Base-by-base conservation (phyloP, 2,797 vertebrate genomes). In the Tarsius wallacei region DNA sequence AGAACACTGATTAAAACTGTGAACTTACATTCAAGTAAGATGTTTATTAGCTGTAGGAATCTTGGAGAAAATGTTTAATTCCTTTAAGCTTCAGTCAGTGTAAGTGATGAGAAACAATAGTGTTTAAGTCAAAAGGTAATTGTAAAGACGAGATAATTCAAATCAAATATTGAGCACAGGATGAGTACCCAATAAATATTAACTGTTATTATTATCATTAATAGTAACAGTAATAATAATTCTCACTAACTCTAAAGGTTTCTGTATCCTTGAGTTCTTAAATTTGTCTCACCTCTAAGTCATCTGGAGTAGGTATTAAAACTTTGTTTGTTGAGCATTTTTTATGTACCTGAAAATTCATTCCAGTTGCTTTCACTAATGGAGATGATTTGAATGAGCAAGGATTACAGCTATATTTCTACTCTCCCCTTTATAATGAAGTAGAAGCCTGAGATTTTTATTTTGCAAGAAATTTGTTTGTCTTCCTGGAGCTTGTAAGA, bases 191-290 rank as follows among this genome's bases (percentile, higher is more conserved):
- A 57, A 31, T 87, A 76, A 93, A 74, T 55, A 33, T 84, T 91
- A 88, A 55, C 59, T 70, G 66, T 21, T 81, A 64, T 80, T 93
- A 55, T 78, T 91, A 9, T 83, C 42, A 42, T 42, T 42, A 42
- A 42, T 42, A 42, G 42, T 33, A 90, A 86, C 49, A 83, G 3
- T 73, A 85, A 47, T 55, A 66, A 57, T 90, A 77, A 63, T 61
- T 73, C 49, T 86, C 51, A 85, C 87, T 74, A 73, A 78, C 74
- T 57, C 55, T 81, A 64, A 95, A 87, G 70, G n/a, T 31, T 84
- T 76, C 42, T 57, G 5, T 86, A n/a, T 91, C 84, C 57, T 81
- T 91, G 57, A 68, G 47, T 68, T 68, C 19, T 90, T 71, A 51
- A 64, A 90, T 78, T 91, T 68, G 3, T 83, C 12, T 94, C 57